Evolutionary conservation across 2,888 invertebrate genomes (phyloP).

Genomic region (Calephelis perditalis): DNA sequence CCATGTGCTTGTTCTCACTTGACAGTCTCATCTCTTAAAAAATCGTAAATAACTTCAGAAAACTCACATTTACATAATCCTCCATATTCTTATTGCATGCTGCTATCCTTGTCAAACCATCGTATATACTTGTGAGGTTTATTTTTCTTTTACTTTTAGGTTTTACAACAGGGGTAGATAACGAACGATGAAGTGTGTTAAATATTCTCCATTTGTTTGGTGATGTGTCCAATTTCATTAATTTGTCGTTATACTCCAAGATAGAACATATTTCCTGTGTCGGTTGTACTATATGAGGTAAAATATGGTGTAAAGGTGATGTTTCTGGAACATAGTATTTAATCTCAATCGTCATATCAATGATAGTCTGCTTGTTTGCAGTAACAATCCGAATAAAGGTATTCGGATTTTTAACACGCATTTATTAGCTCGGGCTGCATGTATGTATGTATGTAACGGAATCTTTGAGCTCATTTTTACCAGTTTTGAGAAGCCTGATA

Average conservation of each 20-base stretch:
- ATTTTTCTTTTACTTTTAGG: conserved; percentile 30
- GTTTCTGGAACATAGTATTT: conserved; percentile 40
- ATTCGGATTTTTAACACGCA: no score
- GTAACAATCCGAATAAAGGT: no score
- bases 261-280: conserved; percentile 42
- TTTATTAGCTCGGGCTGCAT: no score
- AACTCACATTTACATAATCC: conserved; percentile 48
- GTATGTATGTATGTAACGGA: no score
- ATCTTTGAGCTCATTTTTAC: no score
- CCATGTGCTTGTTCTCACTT: no score
- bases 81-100: conserved; percentile 30
- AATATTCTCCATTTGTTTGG: conserved; percentile 50
- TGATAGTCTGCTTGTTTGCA: no score
- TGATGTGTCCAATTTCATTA: conserved; percentile 43
- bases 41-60: neutral
- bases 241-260: conserved; percentile 55
- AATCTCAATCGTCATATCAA: neutral
- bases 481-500: no score
- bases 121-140: conserved; percentile 39
- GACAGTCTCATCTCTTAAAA: no score
- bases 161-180: conserved; percentile 34
- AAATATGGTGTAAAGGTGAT: conserved; percentile 36
- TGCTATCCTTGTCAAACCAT: conserved; percentile 46
- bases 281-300: conserved; percentile 47
- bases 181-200: conserved; percentile 51